Conservation (phyloP, 2,113 vertebrate genomes). For the Oostethus manadensis region DNA sequence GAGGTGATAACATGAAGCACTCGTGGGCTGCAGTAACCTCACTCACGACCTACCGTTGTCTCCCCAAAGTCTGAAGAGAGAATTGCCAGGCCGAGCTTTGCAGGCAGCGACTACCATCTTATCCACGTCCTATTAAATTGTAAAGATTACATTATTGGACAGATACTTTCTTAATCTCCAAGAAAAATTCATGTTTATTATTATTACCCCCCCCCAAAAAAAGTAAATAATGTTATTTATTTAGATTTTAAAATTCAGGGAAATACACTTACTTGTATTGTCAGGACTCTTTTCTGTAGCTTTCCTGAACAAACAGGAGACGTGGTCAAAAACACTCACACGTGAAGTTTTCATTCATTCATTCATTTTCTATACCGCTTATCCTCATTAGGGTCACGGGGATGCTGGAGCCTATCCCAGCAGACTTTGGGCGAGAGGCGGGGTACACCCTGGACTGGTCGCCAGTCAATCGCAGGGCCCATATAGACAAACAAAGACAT, state of each 20-base stretch:
- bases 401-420: too few species aligned
- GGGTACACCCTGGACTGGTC: too few species aligned
- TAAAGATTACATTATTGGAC: too few species aligned
- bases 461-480: too few species aligned
- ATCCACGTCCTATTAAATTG: constrained; percentile 80
- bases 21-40: not conserved
- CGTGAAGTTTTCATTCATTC: too few species aligned
- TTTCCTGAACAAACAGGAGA: constrained; percentile 53
- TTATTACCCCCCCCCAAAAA: not conserved
- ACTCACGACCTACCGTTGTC: constrained; percentile 79
- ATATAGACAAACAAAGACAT: too few species aligned
- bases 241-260: not conserved
- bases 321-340: not conserved
- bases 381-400: too few species aligned
- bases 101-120: constrained; percentile 68
- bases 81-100: constrained; percentile 70
- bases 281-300: constrained; percentile 60
- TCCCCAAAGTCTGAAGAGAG: constrained; percentile 86
- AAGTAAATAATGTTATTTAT: not conserved
- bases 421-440: too few species aligned
- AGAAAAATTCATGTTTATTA: too few species aligned
- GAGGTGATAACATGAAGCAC: too few species aligned
- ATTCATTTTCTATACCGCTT: too few species aligned
- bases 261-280: constrained; percentile 46
- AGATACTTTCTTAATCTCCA: too few species aligned